Conservation (phyloP, 30 jellyfish, hydroid and myxozoan species). For the Hydra vulgaris region DNA sequence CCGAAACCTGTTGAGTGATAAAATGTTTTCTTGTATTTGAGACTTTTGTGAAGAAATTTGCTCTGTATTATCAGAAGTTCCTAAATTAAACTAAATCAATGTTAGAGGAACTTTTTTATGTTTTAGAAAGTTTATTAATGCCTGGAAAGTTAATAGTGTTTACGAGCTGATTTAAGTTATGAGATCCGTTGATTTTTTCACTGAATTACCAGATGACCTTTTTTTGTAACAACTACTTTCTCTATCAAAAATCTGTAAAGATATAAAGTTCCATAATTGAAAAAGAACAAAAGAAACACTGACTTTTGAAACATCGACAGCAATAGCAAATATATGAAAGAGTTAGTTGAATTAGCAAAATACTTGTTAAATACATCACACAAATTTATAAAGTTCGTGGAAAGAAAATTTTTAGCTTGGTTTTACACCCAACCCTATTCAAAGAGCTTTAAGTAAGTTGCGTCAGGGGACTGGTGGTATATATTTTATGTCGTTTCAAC, state of each 20-base stretch:
- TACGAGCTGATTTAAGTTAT: neutral
- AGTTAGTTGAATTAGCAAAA: neutral
- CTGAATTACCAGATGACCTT: neutral
- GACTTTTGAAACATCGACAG: neutral
- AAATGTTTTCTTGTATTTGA: too few species aligned
- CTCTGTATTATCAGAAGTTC: too few species aligned
- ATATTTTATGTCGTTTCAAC: too few species aligned
- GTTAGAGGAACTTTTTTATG: neutral
- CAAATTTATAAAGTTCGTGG: neutral
- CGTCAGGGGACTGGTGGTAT: too few species aligned
- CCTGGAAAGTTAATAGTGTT: neutral
- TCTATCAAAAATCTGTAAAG: neutral
- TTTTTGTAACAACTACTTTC: neutral
- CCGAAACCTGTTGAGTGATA: too few species aligned
- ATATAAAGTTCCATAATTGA: neutral
- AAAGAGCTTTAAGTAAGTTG: neutral
- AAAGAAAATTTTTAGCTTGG: too few species aligned
- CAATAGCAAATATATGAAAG: neutral
- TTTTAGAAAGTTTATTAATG: neutral
- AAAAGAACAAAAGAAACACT: neutral
- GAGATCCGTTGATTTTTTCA: neutral
- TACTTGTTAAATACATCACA: too few species aligned
- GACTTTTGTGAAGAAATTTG: too few species aligned
- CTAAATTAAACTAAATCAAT: too few species aligned
- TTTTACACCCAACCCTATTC: neutral